Conservation (phyloP, 2,797 vertebrate genomes). For the Mormyrus hasselquistii region DNA sequence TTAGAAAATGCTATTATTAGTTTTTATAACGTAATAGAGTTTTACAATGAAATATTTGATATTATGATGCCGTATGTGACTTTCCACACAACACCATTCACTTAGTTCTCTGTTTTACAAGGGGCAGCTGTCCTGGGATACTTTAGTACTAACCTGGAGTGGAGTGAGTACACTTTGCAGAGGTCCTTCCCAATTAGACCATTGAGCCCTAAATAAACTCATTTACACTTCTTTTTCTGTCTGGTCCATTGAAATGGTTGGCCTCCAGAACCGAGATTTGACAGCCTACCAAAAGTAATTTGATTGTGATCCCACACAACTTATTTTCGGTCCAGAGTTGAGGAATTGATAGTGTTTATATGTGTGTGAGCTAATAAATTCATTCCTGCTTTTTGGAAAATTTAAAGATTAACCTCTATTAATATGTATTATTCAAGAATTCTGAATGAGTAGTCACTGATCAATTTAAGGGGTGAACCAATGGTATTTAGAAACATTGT, state of each 20-base stretch:
- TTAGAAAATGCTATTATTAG: background rate
- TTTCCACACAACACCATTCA: background rate
- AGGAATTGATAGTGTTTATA: background rate
- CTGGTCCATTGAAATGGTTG: background rate
- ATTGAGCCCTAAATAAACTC: background rate
- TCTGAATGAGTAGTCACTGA: background rate
- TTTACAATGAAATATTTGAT: background rate
- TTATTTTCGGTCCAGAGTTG: background rate
- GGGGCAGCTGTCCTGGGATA: background rate
- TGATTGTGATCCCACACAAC: background rate
- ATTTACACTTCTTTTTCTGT: background rate
- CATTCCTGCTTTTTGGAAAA: background rate
- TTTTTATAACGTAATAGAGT: background rate
- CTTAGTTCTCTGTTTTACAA: background rate
- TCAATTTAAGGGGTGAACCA: background rate
- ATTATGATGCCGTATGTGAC: background rate
- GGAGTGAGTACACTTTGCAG: background rate
- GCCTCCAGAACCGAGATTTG: background rate
- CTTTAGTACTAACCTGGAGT: background rate
- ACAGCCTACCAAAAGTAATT: background rate
- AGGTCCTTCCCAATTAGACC: background rate
- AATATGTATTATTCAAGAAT: background rate
- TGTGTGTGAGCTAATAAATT: background rate
- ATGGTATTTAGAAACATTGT: background rate
- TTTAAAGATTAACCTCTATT: background rate